Conservation (phyloP, 2,113 vertebrate genomes). For the Sylvietta virens region DNA sequence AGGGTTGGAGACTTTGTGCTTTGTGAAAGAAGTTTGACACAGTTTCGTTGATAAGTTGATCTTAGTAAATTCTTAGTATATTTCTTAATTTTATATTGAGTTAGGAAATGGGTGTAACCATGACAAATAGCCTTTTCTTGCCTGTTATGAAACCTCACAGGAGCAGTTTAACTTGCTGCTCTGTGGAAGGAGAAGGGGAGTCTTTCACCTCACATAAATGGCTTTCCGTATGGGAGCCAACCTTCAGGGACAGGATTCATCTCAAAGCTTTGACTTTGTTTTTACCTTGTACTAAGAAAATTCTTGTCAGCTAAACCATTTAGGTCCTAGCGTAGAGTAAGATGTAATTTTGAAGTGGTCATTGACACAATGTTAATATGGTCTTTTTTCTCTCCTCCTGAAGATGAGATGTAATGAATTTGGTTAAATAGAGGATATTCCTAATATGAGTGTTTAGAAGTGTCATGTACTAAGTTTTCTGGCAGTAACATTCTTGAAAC, state of each 20-base stretch:
- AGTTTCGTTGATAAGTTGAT: background rate
- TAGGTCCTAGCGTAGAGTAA: background rate
- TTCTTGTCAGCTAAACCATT: background rate
- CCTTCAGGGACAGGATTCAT: background rate
- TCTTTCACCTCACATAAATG: background rate
- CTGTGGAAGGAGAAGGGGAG: background rate
- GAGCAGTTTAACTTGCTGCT: background rate
- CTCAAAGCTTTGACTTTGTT: background rate
- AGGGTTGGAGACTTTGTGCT: background rate
- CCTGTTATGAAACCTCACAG: background rate
- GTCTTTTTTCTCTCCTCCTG: background rate
- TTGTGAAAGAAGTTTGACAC: background rate
- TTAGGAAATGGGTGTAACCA: background rate
- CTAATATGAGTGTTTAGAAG: background rate
- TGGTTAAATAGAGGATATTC: background rate
- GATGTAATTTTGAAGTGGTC: background rate
- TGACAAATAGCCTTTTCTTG: slow-evolving; percentile 3
- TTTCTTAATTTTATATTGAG: background rate
- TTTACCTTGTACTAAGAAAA: background rate
- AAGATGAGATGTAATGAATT: background rate
- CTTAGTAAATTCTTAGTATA: background rate
- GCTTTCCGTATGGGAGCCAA: rapidly evolving
- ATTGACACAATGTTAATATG: background rate
- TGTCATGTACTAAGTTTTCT: background rate
- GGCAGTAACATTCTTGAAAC: background rate